Conservation (phyloP, 2,797 vertebrate species). For the Sphenodon punctatus region DNA sequence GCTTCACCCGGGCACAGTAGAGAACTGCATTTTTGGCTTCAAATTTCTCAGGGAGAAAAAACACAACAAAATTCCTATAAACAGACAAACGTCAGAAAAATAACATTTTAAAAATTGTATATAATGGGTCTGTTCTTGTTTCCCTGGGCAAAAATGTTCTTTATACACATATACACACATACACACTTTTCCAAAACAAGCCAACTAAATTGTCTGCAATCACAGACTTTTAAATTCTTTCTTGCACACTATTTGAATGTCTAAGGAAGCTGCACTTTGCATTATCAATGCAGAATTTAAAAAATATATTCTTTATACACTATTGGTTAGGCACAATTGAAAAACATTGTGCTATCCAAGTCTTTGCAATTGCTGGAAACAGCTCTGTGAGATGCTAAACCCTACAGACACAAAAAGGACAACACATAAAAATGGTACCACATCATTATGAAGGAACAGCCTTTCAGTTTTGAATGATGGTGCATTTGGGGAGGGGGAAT, state of each 20-base stretch:
- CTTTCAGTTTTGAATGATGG: conserved; percentile 5
- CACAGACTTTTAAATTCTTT: not conserved
- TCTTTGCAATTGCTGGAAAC: conserved; percentile 1
- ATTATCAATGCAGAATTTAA: not conserved
- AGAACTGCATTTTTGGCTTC: not conserved
- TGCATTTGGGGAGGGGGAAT: conserved; percentile 11
- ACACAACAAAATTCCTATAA: not conserved
- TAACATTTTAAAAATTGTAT: not conserved
- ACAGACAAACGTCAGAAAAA: not conserved
- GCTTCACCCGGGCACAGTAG: not conserved
- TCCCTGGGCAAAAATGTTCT: not conserved
- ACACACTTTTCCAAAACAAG: not conserved
- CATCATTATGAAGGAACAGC: conserved; percentile 22
- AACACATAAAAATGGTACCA: conserved; percentile 14
- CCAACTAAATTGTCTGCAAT: not conserved
- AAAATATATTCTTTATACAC: not conserved
- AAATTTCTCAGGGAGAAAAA: not conserved
- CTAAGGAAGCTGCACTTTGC: not conserved
- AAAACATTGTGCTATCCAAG: conserved; percentile 6
- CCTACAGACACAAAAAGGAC: conserved; percentile 44
- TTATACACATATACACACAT: rapidly evolving
- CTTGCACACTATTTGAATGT: not conserved
- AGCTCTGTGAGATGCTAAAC: conserved; percentile 6
- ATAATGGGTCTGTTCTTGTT: rapidly evolving
- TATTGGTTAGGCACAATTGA: not conserved